These are phyloP conservation scores for Poeciliopsis retropinna DNA, from an alignment of 2,113 vertebrate genomes.

Conservation along the genomic window DNA sequence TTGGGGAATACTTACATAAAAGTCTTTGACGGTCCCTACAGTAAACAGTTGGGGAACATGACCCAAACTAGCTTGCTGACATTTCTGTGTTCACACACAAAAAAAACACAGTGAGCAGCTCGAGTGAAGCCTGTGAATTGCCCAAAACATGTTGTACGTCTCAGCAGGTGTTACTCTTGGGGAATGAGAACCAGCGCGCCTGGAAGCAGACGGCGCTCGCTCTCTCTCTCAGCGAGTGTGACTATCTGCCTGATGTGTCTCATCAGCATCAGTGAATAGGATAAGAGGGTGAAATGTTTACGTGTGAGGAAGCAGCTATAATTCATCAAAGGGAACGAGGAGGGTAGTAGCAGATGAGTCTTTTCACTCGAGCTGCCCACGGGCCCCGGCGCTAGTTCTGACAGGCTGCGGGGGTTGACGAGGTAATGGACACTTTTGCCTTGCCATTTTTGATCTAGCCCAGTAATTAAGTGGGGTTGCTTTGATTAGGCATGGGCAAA, in stretches of 20 bases:
- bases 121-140: slow-evolving; percentile 12
- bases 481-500: slow-evolving; percentile 42
- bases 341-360: slow-evolving; percentile 54
- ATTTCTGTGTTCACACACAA: slow-evolving; percentile 46
- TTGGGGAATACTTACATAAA: slow-evolving; percentile 10
- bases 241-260: slow-evolving; percentile 29
- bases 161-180: slow-evolving; percentile 54
- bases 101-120: slow-evolving; percentile 7
- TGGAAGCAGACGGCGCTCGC: slow-evolving; percentile 13
- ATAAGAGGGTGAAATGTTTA: slow-evolving; percentile 37
- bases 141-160: slow-evolving; percentile 30
- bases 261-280: slow-evolving; percentile 4
- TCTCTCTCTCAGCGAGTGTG: slow-evolving; percentile 17
- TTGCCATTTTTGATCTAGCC: slow-evolving; percentile 58
- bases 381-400: slow-evolving; percentile 49
- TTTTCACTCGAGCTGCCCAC: slow-evolving; percentile 60
- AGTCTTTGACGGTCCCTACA: slow-evolving; percentile 16
- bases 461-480: slow-evolving; percentile 52
- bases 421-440: slow-evolving; percentile 15
- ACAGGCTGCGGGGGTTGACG: slow-evolving; percentile 50
- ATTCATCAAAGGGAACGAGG: slow-evolving; percentile 43
- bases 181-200: slow-evolving; percentile 39
- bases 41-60: slow-evolving; percentile 20
- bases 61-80: slow-evolving; percentile 35
- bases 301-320: slow-evolving; percentile 28